These are phyloP conservation scores for Gryllus bimaculatus DNA, from an alignment of 1,140 invertebrate genomes.

Conservation along the genomic window DNA sequence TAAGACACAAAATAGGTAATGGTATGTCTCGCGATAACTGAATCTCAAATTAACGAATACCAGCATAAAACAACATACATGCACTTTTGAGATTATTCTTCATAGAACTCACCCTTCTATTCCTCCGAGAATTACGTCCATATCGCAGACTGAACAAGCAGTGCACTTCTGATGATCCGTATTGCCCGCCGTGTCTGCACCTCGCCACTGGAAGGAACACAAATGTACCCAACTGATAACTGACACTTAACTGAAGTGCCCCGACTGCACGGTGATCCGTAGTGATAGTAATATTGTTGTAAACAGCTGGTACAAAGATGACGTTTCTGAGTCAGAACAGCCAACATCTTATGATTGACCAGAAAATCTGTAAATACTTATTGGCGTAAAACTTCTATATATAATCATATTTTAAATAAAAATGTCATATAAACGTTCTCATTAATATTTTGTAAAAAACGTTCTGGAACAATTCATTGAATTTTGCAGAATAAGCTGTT, in stretches of 20 bases:
- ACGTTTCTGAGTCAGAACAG: not conserved
- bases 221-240: not conserved
- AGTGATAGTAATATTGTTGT: not conserved
- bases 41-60: no score
- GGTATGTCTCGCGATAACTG: no score
- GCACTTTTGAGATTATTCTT: no score
- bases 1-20: no score
- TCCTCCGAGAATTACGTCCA: not conserved
- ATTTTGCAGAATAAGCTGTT: not conserved
- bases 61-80: no score
- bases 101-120: not conserved
- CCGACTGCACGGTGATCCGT: not conserved
- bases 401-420: not conserved
- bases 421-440: not conserved
- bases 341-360: not conserved
- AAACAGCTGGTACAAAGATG: not conserved
- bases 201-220: not conserved
- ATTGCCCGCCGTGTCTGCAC: not conserved
- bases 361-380: not conserved
- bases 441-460: not conserved
- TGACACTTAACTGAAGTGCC: not conserved
- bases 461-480: not conserved
- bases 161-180: not conserved
- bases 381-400: not conserved
- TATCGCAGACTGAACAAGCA: not conserved